phyloP scores from a whole-genome alignment of 2,888 invertebrate genomes.

The Hypomecis punctinalis region DNA sequence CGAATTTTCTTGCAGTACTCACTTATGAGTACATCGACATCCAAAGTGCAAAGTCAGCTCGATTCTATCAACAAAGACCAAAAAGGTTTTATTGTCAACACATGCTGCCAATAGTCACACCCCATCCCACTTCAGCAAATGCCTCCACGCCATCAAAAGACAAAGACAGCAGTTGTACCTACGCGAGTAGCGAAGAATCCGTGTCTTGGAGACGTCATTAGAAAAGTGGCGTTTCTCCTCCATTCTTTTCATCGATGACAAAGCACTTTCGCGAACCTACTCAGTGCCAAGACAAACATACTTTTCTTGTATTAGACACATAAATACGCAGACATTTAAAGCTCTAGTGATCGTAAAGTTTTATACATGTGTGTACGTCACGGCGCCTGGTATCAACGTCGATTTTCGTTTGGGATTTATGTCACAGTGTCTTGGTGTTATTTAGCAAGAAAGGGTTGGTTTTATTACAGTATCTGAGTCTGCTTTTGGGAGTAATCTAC shows the following conservation, averaged over 20 bases:
- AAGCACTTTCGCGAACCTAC: slow-evolving; percentile 11
- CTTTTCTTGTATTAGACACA: slow-evolving; percentile 25
- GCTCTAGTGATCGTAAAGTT: slow-evolving; percentile 34
- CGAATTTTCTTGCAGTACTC: too few species aligned
- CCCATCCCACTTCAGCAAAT: too few species aligned
- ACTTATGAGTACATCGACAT: too few species aligned
- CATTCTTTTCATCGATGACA: background rate
- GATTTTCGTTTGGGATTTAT: slow-evolving; percentile 26
- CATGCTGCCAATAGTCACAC: too few species aligned
- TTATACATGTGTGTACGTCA: slow-evolving; percentile 33
- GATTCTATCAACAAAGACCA: too few species aligned
- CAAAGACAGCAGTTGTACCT: too few species aligned
- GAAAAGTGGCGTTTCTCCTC: slow-evolving; percentile 12
- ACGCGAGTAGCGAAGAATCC: too few species aligned
- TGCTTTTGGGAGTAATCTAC: slow-evolving; percentile 5
- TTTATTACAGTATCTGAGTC: slow-evolving; percentile 15
- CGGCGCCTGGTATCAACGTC: slow-evolving; percentile 16
- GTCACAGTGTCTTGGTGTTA: slow-evolving; percentile 15
- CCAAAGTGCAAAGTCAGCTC: too few species aligned
- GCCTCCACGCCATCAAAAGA: too few species aligned
- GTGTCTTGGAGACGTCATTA: too few species aligned
- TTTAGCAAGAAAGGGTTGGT: slow-evolving; percentile 25
- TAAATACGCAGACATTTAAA: slow-evolving; percentile 30
- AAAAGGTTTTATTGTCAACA: too few species aligned
- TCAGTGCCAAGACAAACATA: slow-evolving; percentile 29